Percentiles rank a stretch among this genome's conserved stretches.
These are phyloP conservation scores for Taxidea taxus DNA, from an alignment of 2,113 vertebrate genomes.

Conservation along the genomic window DNA sequence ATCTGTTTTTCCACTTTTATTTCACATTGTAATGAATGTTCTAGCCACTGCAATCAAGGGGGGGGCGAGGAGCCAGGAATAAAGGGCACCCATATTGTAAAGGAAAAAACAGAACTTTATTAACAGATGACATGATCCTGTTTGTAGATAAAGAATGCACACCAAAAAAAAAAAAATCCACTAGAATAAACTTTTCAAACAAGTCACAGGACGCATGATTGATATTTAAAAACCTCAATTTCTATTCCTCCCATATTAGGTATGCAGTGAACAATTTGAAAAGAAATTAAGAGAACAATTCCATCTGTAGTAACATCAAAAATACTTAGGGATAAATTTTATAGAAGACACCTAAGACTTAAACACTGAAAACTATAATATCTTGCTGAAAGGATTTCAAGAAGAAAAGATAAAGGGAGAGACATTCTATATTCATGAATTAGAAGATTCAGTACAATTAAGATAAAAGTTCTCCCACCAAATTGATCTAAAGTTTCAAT, in stretches of 20 bases:
- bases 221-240: neutral
- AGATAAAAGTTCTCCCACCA: neutral
- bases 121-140: neutral
- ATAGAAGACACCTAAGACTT: neutral
- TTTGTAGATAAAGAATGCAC: neutral
- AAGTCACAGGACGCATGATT: neutral
- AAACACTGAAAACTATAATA: neutral
- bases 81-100: neutral
- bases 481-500: neutral
- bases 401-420: neutral
- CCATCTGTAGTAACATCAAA: neutral
- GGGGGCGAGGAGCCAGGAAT: neutral
- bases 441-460: neutral
- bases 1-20: neutral
- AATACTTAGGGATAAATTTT: neutral
- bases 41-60: neutral
- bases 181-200: neutral
- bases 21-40: neutral
- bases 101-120: neutral
- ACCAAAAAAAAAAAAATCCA: neutral
- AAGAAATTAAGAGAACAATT: constrained; percentile 13
- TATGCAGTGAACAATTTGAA: neutral
- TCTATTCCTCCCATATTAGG: neutral
- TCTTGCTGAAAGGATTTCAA: neutral
- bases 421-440: neutral